Base-by-base conservation (phyloP, 2,113 vertebrate species). In the Laterallus jamaicensis region DNA sequence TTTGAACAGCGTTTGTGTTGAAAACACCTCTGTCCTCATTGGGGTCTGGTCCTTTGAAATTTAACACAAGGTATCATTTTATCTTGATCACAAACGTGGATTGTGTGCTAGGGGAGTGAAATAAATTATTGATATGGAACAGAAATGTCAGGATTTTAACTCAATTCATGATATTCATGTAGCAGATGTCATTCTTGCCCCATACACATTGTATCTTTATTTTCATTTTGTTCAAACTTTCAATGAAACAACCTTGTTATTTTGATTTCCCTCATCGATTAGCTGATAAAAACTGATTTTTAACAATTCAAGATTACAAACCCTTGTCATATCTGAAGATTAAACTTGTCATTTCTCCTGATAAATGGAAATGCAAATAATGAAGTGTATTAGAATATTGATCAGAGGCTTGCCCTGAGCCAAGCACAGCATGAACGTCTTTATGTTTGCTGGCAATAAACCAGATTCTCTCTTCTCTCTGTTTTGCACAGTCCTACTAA, bases 401-500 rank as follows among this genome's bases (percentile, higher is more conserved):
- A 92, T 95, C 83, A 91, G 76, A 77, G 32, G 32, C 76, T 82
- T 62, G 44, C 60, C 56, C 39, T n/a, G 28, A 89, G 88, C 60
- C 69, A 87, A 90, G 83, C 67, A 49, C 59, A 88, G 50, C 1
- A 0, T 82, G 92, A 91, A 28, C 37, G 15, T 62, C 71, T 94
- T 69, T 75, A 50, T 88, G 52, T 83, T 58, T 58, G 39, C 67
- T 82, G 81, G 86, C 88, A 93, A 32, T 97, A 96, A 97, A 92
- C 18, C 66, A 67, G 25, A 42, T 96, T 88, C 92, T 95, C 71
- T 84, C 76, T 92, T 88, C 87, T 96, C 68, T 93, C 40, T 95
- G 60, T 93, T 97, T 97, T 96, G 71, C 95, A 93, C 98, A 98
- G 98, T 98, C 97, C 97, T 98, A 97, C 97, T 98, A 98, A 98